Evolutionary conservation across 2,888 invertebrate genomes (phyloP).

Genomic region (Drosophila eohydei): DNA sequence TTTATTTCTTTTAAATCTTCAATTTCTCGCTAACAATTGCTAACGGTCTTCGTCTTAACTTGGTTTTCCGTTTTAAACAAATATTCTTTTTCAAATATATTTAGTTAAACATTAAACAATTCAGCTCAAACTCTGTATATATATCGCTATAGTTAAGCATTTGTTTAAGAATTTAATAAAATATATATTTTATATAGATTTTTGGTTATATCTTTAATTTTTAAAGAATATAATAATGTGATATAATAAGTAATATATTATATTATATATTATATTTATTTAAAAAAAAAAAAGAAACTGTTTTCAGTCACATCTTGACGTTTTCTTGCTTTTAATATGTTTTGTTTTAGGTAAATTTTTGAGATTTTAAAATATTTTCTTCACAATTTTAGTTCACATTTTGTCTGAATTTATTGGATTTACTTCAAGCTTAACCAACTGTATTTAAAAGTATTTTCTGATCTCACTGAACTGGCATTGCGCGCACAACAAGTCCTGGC

Average conservation of each 20-base stretch:
- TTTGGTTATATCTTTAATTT: neutral
- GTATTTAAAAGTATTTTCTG: neutral
- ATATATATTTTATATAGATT: constrained; percentile 3
- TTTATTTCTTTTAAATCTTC: neutral
- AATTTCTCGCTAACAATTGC: neutral
- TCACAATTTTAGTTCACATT: constrained; percentile 4
- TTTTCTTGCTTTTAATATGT: neutral
- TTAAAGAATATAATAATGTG: too few species aligned
- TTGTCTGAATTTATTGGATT: constrained; percentile 3
- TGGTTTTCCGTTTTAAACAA: neutral
- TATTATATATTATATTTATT: neutral
- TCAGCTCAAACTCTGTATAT: neutral
- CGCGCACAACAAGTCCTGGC: constrained; percentile 37
- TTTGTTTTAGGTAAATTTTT: neutral
- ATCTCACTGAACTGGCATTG: constrained; percentile 1
- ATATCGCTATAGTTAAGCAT: neutral
- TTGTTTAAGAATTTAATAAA: constrained; percentile 2
- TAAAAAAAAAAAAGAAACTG: neutral
- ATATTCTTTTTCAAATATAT: neutral
- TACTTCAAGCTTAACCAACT: constrained; percentile 31
- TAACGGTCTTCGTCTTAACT: neutral
- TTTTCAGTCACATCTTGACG: neutral
- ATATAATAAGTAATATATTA: neutral
- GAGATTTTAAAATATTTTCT: neutral
- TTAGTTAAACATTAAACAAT: constrained; percentile 4